These are phyloP conservation scores for Xenops minutus DNA, from an alignment of 2,797 vertebrate genomes.

Conservation along the genomic window DNA sequence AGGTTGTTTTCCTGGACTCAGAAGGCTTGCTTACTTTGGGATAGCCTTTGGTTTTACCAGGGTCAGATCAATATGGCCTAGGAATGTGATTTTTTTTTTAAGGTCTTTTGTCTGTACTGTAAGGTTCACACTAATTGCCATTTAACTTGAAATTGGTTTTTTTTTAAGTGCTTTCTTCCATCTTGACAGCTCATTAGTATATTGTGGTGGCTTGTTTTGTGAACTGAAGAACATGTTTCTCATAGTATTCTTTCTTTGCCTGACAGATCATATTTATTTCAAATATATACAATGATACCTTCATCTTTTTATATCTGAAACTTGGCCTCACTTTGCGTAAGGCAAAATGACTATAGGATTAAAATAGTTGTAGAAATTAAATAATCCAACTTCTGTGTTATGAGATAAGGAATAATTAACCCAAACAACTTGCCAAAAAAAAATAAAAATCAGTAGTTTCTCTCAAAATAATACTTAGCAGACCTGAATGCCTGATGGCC, in stretches of 20 bases:
- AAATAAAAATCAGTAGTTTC: neutral
- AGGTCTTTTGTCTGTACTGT: neutral
- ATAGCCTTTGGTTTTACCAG: neutral
- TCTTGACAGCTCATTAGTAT: neutral
- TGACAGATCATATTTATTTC: neutral
- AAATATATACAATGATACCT: neutral
- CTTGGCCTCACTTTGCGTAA: neutral
- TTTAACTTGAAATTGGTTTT: neutral
- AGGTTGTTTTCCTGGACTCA: neutral
- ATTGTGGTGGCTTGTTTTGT: neutral
- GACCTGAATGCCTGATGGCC: neutral
- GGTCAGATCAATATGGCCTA: neutral
- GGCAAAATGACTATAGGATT: neutral
- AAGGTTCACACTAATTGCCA: neutral
- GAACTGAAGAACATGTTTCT: neutral
- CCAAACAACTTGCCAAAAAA: neutral
- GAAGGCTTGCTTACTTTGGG: neutral
- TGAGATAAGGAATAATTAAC: neutral
- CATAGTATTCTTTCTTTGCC: neutral
- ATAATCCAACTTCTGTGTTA: neutral
- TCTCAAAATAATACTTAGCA: neutral
- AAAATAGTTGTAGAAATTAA: neutral
- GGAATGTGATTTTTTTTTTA: neutral
- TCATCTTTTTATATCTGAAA: neutral
- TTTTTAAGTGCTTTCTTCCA: neutral